Conservation (phyloP, 2,797 vertebrate species). For the Sebastes oblongus region DNA sequence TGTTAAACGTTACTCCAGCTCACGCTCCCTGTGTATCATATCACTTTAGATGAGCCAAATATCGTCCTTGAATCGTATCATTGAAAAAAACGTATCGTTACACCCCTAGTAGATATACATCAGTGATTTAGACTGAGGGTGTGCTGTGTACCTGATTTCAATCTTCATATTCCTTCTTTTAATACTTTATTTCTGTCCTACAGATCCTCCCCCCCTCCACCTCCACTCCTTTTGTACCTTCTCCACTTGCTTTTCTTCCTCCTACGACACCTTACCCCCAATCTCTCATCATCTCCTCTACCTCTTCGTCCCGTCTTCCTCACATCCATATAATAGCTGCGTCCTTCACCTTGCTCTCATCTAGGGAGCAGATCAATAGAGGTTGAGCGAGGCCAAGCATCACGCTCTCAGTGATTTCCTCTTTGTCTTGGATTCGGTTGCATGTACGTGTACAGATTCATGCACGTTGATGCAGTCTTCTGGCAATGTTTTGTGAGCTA, state of each 20-base stretch:
- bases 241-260: slow-evolving; percentile 13
- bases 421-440: slow-evolving; percentile 44
- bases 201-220: not conserved
- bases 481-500: not conserved
- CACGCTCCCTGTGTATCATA: too few species aligned
- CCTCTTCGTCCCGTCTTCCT: slow-evolving; percentile 35
- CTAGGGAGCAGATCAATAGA: slow-evolving; percentile 71
- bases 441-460: slow-evolving; percentile 15
- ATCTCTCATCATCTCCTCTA: slow-evolving; percentile 41
- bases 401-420: slow-evolving; percentile 56
- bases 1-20: too few species aligned
- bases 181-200: not conserved
- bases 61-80: too few species aligned
- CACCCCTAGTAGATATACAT: not conserved
- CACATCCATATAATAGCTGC: slow-evolving; percentile 44
- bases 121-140: not conserved
- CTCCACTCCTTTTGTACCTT: slow-evolving; percentile 1
- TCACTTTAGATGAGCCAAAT: too few species aligned
- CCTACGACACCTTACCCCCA: slow-evolving; percentile 25
- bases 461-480: slow-evolving; percentile 1
- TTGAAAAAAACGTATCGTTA: too few species aligned
- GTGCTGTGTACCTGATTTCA: not conserved
- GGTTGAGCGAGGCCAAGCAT: slow-evolving; percentile 57
- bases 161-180: not conserved
- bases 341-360: slow-evolving; percentile 71